phyloP scores from a whole-genome alignment of 2,888 invertebrate species.

The Nomada lathburiana region DNA sequence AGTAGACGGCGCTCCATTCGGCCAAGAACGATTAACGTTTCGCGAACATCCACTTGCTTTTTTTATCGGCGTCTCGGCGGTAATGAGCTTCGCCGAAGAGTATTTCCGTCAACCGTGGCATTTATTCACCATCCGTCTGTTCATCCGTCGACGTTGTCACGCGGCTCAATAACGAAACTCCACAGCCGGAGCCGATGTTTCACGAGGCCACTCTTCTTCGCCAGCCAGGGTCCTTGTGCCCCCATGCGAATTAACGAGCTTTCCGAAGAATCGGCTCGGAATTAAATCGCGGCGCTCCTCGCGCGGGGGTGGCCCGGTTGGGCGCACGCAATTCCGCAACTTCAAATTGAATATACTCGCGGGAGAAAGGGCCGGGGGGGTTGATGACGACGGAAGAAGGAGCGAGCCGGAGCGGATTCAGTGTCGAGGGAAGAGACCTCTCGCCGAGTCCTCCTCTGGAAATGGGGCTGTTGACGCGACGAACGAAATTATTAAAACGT shows the following conservation, averaged over 20 bases:
- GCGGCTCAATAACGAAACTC: constrained; percentile 42
- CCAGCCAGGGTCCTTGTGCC: constrained; percentile 36
- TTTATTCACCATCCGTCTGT: constrained; percentile 26
- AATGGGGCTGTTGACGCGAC: constrained; percentile 61
- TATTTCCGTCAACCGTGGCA: constrained; percentile 21
- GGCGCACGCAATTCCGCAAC: constrained; percentile 58
- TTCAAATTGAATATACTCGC: constrained; percentile 66
- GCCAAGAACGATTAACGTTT: constrained; percentile 34
- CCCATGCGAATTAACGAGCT: constrained; percentile 66
- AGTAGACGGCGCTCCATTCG: constrained; percentile 14
- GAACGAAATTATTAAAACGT: constrained; percentile 75
- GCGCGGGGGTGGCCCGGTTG: constrained; percentile 2
- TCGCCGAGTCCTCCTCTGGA: constrained; percentile 43
- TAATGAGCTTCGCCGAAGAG: constrained; percentile 45
- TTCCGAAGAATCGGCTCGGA: constrained; percentile 60
- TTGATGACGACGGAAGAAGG: background rate
- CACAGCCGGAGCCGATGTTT: constrained; percentile 17
- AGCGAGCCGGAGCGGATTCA: constrained; percentile 23
- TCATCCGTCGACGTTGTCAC: constrained; percentile 43
- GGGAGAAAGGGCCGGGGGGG: background rate
- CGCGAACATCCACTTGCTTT: constrained; percentile 37
- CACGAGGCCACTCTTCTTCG: background rate
- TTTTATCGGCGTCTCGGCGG: constrained; percentile 33
- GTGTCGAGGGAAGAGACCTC: constrained; percentile 39
- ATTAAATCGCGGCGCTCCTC: constrained; percentile 60